Evolutionary conservation across 1,140 invertebrate species (phyloP).

Genomic region (Limonius californicus): DNA sequence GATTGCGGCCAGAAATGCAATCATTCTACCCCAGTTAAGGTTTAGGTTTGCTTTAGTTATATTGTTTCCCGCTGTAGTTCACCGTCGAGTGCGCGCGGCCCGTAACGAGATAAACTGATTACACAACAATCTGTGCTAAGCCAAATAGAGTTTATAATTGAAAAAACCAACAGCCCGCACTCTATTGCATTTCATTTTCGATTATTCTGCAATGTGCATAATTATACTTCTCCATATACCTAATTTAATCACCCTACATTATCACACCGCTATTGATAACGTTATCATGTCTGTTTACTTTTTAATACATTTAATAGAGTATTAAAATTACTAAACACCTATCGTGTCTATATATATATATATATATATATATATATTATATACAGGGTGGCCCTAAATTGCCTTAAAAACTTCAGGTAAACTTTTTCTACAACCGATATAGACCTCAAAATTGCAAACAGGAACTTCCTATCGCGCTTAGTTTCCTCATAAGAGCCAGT

Average conservation of each 20-base stretch:
- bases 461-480: no score
- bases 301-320: no score
- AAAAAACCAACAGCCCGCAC: slow-evolving; percentile 45
- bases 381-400: no score
- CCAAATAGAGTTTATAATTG: slow-evolving; percentile 51
- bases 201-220: slow-evolving; percentile 10
- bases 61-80: slow-evolving; percentile 46
- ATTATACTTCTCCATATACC: background rate
- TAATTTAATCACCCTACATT: background rate
- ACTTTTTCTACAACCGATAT: no score
- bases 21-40: slow-evolving; percentile 50
- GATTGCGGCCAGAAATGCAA: slow-evolving; percentile 43
- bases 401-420: no score
- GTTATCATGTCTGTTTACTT: no score
- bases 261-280: background rate
- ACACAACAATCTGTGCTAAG: slow-evolving; percentile 50
- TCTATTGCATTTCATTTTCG: slow-evolving; percentile 21
- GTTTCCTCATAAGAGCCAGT: no score
- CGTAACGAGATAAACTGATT: slow-evolving; percentile 49
- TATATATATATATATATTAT: no score
- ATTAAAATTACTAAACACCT: no score
- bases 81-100: slow-evolving; percentile 46
- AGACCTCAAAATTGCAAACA: no score
- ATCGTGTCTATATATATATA: no score
- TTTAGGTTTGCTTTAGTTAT: slow-evolving; percentile 49